Evolutionary conservation across 1,140 invertebrate species (phyloP).

Genomic region (Choristoneura fumiferana): DNA sequence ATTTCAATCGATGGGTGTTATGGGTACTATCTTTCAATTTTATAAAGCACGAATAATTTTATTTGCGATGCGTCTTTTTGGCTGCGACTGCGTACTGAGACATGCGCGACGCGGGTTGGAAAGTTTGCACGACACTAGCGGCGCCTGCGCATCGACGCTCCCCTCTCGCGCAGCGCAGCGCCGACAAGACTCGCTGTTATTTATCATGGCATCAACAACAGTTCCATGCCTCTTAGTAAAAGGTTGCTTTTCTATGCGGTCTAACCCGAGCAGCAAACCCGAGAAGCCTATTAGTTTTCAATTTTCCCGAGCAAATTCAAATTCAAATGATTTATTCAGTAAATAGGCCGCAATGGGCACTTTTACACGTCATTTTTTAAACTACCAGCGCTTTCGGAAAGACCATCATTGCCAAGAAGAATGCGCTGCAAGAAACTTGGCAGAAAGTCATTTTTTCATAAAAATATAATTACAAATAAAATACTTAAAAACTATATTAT

Average conservation of each 20-base stretch:
- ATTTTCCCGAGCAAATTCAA: background rate
- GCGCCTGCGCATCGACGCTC: background rate
- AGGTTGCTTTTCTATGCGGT: constrained; percentile 10
- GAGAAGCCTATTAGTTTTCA: constrained; percentile 11
- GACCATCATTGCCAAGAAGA: no score
- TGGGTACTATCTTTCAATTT: background rate
- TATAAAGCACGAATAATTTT: background rate
- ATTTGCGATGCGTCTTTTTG: background rate
- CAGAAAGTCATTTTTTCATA: no score
- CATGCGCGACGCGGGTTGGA: constrained; percentile 4
- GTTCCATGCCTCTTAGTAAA: constrained; percentile 9
- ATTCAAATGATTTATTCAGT: no score
- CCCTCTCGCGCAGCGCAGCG: constrained; percentile 7
- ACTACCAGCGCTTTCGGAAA: no score
- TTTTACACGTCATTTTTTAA: no score
- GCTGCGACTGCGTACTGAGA: background rate
- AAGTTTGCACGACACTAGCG: constrained; percentile 14
- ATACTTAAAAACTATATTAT: no score
- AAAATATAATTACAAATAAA: no score
- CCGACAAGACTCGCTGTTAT: background rate
- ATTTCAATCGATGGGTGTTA: background rate
- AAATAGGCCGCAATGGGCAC: no score
- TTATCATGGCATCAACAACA: constrained; percentile 12
- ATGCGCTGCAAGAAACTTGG: no score
- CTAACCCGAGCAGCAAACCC: background rate